Conservation (phyloP, 2,113 vertebrate genomes). For the Eudyptes chrysolophus region DNA sequence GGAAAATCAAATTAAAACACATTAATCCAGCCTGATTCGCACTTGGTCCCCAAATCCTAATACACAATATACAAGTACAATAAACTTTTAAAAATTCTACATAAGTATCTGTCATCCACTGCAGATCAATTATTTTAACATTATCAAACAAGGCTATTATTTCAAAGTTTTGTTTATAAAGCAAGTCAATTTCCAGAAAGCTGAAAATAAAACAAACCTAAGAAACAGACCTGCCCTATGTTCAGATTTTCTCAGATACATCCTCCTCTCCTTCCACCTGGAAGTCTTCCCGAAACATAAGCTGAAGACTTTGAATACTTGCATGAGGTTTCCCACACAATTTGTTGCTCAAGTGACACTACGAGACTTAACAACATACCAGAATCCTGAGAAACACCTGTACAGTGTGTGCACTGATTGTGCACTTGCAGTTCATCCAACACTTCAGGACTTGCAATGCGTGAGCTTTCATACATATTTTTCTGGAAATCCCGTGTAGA, state of each 20-base stretch:
- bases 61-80: not conserved
- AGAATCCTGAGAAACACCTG: not conserved
- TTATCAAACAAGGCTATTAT: not conserved
- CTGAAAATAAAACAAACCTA: not conserved
- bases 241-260: not conserved
- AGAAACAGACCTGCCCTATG: not conserved
- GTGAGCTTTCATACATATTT: rapidly evolving
- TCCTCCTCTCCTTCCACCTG: not conserved
- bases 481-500: not conserved
- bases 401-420: not conserved
- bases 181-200: not conserved
- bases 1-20: not conserved
- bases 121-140: not conserved
- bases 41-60: not conserved
- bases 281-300: not conserved
- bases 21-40: not conserved
- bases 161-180: not conserved
- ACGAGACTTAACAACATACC: not conserved
- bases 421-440: not conserved
- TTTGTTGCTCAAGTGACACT: not conserved
- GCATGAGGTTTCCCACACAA: not conserved
- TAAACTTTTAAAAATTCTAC: not conserved
- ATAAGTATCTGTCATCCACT: not conserved
- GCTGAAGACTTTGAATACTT: not conserved
- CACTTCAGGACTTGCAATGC: not conserved